Evolutionary conservation across 1,140 invertebrate species (phyloP).

Genomic region (Teleogryllus occipitalis): DNA sequence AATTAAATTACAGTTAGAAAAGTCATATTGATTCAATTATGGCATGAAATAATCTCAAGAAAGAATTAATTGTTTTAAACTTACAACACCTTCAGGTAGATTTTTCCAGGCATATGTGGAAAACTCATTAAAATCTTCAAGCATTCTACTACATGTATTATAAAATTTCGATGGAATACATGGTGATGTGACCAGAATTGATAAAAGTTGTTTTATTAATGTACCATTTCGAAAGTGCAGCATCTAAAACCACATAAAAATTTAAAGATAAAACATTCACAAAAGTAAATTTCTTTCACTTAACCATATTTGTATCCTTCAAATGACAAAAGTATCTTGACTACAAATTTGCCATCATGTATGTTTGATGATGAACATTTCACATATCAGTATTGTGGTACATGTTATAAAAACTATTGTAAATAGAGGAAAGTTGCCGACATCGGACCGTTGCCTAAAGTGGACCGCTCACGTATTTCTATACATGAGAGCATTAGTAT

Average conservation of each 20-base stretch:
- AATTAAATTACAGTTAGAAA: not conserved
- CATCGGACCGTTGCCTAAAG: no score
- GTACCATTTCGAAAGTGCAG: constrained; percentile 11
- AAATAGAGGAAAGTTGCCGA: no score
- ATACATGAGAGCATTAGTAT: no score
- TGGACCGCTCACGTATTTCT: no score
- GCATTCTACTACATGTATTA: constrained; percentile 11
- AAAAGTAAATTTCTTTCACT: no score
- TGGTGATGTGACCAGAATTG: constrained; percentile 8
- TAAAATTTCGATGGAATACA: not conserved
- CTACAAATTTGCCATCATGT: no score
- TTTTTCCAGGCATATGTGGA: constrained; percentile 10
- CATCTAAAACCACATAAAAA: constrained; percentile 7
- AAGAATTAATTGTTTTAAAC: not conserved
- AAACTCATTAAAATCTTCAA: constrained; percentile 17
- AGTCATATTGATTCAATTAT: not conserved
- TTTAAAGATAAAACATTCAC: no score
- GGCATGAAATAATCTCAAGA: not conserved
- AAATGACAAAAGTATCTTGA: no score
- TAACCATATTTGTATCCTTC: no score
- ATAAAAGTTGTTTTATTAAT: not conserved
- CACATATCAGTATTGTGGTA: no score
- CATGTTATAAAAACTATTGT: no score
- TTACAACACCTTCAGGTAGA: constrained; percentile 14
- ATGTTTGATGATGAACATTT: no score